Conservation (phyloP, 2,888 invertebrate genomes). For the Xestoiulus laeticollis region DNA sequence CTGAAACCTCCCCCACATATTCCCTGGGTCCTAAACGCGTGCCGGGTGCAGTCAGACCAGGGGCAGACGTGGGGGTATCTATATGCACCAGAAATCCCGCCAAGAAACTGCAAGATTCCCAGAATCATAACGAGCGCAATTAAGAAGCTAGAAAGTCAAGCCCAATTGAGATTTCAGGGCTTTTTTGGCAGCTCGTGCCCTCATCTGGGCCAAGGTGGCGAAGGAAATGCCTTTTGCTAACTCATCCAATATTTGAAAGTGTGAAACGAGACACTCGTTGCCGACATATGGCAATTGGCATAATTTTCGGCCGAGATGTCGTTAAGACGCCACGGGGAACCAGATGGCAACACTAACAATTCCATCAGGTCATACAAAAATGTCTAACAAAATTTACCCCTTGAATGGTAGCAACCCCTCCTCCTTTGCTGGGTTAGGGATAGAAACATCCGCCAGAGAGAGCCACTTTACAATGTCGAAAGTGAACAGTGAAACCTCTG, state of each 20-base stretch:
- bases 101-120: neutral
- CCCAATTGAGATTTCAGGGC: slow-evolving; percentile 29
- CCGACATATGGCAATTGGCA: slow-evolving; percentile 37
- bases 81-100: neutral
- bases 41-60: neutral
- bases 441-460: neutral
- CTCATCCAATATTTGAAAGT: slow-evolving; percentile 20
- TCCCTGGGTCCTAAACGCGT: neutral
- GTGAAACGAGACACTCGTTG: slow-evolving; percentile 7
- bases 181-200: neutral
- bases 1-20: neutral
- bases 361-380: slow-evolving; percentile 15
- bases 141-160: slow-evolving; percentile 11
- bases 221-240: slow-evolving; percentile 25
- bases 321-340: neutral
- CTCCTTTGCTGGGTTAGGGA: neutral
- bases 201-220: slow-evolving; percentile 34
- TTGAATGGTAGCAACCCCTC: neutral
- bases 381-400: neutral
- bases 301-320: slow-evolving; percentile 7
- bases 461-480: neutral
- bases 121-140: slow-evolving; percentile 29
- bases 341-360: slow-evolving; percentile 34
- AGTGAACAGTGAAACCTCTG: neutral
- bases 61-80: neutral